Conservation (phyloP, 1,140 invertebrate species). For the Matsumurasca onukii region DNA sequence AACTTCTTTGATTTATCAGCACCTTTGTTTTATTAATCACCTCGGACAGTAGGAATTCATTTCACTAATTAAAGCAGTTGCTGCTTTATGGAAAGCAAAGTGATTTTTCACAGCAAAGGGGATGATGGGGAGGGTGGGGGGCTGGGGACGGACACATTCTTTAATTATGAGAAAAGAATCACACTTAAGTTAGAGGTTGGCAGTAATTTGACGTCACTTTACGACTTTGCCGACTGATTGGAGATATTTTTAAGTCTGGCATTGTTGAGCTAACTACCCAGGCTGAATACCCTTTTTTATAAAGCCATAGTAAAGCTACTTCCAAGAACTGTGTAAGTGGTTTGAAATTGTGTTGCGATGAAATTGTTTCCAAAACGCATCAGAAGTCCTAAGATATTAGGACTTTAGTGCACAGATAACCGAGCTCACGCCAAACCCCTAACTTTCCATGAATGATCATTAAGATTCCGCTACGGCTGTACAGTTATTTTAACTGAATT, state of each 20-base stretch:
- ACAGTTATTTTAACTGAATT: too few relatives aligned
- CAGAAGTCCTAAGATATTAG: too few relatives aligned
- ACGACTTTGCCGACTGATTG: background rate
- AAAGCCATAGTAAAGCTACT: too few relatives aligned
- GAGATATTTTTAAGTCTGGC: background rate
- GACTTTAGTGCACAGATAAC: too few relatives aligned
- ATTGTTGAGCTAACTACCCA: too few relatives aligned
- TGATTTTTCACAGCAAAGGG: constrained; percentile 20
- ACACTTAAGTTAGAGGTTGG: background rate
- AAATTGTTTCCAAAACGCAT: too few relatives aligned
- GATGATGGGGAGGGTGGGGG: background rate
- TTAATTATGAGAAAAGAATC: constrained; percentile 12
- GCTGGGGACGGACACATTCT: background rate
- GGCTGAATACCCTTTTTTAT: too few relatives aligned
- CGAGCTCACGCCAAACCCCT: too few relatives aligned
- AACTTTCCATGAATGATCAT: too few relatives aligned
- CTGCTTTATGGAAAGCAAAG: constrained; percentile 15
- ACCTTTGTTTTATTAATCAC: constrained; percentile 26
- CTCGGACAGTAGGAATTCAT: constrained; percentile 25
- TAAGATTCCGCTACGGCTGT: too few relatives aligned
- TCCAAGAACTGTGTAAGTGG: too few relatives aligned
- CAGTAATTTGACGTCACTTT: background rate
- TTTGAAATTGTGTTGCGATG: too few relatives aligned
- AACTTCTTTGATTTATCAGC: constrained; percentile 20
- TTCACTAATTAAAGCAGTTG: constrained; percentile 20